These are phyloP conservation scores for Polypterus bichir DNA, from an alignment of 2,113 vertebrate species.

Conservation along the genomic window DNA sequence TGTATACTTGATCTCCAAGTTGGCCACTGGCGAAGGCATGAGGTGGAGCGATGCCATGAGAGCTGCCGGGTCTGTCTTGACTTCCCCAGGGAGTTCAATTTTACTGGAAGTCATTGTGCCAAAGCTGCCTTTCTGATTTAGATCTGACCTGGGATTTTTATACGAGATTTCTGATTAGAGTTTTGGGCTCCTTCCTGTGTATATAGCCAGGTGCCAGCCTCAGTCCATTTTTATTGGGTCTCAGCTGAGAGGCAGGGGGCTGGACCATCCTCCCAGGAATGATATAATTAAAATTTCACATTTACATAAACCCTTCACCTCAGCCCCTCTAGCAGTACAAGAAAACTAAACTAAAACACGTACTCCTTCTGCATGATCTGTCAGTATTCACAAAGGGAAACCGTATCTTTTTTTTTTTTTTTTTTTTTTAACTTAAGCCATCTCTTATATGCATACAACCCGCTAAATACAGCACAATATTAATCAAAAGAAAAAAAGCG, in stretches of 20 bases:
- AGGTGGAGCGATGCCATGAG: slow-evolving; percentile 93
- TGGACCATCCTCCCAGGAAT: slow-evolving; percentile 64
- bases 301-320: slow-evolving; percentile 56
- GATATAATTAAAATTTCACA: slow-evolving; percentile 54
- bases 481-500: too few species aligned
- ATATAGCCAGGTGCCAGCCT: slow-evolving; percentile 95
- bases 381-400: background rate
- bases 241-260: slow-evolving; percentile 53
- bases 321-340: slow-evolving; percentile 23
- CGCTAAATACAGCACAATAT: too few species aligned
- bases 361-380: too few species aligned
- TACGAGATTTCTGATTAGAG: slow-evolving; percentile 46
- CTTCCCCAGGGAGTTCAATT: slow-evolving; percentile 81
- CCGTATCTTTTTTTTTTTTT: background rate
- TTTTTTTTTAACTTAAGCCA: too few species aligned
- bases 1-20: slow-evolving; percentile 91
- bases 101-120: slow-evolving; percentile 86
- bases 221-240: slow-evolving; percentile 79
- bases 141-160: slow-evolving; percentile 34
- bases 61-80: slow-evolving; percentile 84
- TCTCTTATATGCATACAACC: too few species aligned
- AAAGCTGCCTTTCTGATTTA: slow-evolving; percentile 30
- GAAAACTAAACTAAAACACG: background rate
- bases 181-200: slow-evolving; percentile 63
- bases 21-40: slow-evolving; percentile 80